Evolutionary conservation across 2,797 vertebrate species (phyloP).

Genomic region (Silurus aristotelis): DNA sequence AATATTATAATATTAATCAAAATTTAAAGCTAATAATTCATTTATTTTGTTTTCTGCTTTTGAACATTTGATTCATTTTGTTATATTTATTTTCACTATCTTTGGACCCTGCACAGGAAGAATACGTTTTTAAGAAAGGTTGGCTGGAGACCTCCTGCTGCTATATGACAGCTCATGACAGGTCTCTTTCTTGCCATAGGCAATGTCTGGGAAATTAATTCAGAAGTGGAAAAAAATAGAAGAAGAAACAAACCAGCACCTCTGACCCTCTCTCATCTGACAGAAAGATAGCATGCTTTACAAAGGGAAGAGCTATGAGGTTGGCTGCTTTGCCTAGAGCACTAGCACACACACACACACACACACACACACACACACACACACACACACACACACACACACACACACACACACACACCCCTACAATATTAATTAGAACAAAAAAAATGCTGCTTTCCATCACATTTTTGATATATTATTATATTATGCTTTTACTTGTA

Average conservation of each 20-base stretch:
- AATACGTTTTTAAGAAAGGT: background rate
- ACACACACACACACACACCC: background rate
- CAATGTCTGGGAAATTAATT: slow-evolving; percentile 24
- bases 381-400: background rate
- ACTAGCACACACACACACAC: background rate
- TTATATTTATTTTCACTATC: background rate
- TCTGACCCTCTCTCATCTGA: slow-evolving; percentile 17
- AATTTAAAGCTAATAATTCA: background rate
- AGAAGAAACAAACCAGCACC: background rate
- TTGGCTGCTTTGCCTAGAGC: background rate
- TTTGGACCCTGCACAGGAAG: background rate
- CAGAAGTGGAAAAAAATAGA: background rate
- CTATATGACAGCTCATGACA: background rate
- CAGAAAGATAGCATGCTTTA: slow-evolving; percentile 24
- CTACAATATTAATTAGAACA: background rate
- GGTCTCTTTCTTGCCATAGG: background rate
- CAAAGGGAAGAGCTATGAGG: slow-evolving; percentile 17
- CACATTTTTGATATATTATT: background rate
- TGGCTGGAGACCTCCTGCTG: background rate
- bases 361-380: slow-evolving; percentile 7
- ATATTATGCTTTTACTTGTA: background rate
- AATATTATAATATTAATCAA: background rate
- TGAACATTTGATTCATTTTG: background rate
- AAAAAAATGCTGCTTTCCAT: background rate
- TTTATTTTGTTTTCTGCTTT: background rate